Evolutionary conservation across 2,113 vertebrate genomes (phyloP), one percentile per base, ranked within the genome.

Genomic region (Circaetus gallicus): DNA sequence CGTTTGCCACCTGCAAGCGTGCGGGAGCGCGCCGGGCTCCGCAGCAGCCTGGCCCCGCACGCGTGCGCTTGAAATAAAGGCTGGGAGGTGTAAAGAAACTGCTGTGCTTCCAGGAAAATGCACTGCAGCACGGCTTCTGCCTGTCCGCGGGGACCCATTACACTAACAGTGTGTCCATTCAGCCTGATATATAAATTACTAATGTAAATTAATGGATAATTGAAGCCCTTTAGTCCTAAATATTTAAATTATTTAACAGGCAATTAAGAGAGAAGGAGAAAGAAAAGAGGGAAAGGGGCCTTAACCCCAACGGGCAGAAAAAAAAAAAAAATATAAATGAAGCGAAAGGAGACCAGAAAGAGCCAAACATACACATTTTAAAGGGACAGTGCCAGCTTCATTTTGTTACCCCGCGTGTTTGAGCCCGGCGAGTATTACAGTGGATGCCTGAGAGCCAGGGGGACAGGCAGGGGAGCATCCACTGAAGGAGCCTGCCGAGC

Each of bases 191-290:
- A 97, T 97, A 97, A 97, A 98, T 98, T 97, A 96, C 97, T 98
- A 97, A 98, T 97, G 98, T 97, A 98, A 98, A 98, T 98, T 98
- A 98, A 98, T 98, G 98, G 97, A 97, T 96, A 96, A 97, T 95
- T 97, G 96, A 97, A 96, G 95, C 93, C 95, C 95, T 97, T 97
- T 96, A 82, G 97, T 97, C 89, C 96, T 92, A 97, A 97, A 97
- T 97, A 96, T 96, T 97, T 97, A 94, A 98, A 98, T 98, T 97
- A 98, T 98, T 98, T 96, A 98, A 94, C 90, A 97, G 89, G 93
- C 96, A 97, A 97, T 98, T 97, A 97, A 94, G 92, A 94, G 55
- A 38, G 53, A 45, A 89, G 71, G 66, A 93, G 83, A 94, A 87
- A 92, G 76, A 74, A 76, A 77, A 92, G 69, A 95, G 49, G 82